These are phyloP conservation scores for Dryobota labecula DNA, from an alignment of 2,888 invertebrate genomes.

Conservation along the genomic window DNA sequence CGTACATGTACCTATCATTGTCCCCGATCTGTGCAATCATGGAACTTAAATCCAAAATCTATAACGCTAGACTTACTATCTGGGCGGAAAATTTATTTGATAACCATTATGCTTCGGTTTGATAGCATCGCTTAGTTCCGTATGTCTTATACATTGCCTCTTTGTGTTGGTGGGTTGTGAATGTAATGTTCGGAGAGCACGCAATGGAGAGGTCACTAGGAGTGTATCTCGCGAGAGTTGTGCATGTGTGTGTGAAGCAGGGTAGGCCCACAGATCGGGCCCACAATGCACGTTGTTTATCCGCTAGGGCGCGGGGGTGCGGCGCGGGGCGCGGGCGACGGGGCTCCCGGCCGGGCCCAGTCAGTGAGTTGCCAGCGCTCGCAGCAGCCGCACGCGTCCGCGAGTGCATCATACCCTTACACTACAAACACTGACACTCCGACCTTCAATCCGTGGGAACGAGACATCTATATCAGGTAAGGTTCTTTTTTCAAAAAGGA, in stretches of 20 bases:
- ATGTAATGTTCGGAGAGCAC: constrained; percentile 9
- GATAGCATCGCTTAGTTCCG: constrained; percentile 60
- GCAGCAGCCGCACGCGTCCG: constrained; percentile 79
- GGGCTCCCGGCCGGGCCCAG: constrained; percentile 88
- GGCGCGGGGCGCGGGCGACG: constrained; percentile 73
- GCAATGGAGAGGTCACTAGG: constrained; percentile 65
- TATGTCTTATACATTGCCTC: constrained; percentile 64
- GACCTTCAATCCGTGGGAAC: constrained; percentile 89
- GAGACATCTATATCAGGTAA: constrained; percentile 88
- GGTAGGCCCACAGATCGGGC: constrained; percentile 86
- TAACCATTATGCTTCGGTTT: constrained; percentile 73
- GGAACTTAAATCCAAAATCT: constrained; percentile 86
- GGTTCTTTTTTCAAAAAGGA: constrained; percentile 73
- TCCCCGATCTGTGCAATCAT: constrained; percentile 76
- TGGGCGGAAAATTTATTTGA: constrained; percentile 83
- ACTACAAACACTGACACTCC: constrained; percentile 80
- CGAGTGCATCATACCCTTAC: constrained; percentile 80
- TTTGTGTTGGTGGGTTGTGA: background rate
- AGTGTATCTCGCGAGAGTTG: constrained; percentile 69
- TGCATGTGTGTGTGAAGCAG: constrained; percentile 77
- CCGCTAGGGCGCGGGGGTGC: constrained; percentile 83
- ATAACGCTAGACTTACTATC: constrained; percentile 85
- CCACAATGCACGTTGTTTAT: constrained; percentile 90
- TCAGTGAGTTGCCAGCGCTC: constrained; percentile 84
- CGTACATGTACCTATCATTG: constrained; percentile 67